phyloP scores from a whole-genome alignment of 2,113 vertebrate species.

The Eolophus roseicapilla region DNA sequence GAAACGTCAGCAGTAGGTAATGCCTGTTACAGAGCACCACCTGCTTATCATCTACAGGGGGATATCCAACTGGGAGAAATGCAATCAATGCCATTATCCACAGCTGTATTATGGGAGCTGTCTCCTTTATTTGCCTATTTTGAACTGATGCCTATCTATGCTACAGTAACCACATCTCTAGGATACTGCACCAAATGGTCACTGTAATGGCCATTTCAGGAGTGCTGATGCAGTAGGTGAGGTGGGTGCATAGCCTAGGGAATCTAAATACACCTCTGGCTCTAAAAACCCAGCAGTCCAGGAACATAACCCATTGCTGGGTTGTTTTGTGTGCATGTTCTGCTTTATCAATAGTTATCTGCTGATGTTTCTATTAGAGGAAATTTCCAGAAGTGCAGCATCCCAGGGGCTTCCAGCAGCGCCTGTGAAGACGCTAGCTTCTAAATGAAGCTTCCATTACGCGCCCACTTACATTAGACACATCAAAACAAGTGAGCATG shows the following conservation, averaged over 20 bases:
- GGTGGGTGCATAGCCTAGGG: not conserved
- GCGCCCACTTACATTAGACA: conserved; percentile 40
- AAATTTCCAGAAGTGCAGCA: conserved; percentile 33
- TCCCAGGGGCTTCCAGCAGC: conserved; percentile 17
- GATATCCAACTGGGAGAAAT: not conserved
- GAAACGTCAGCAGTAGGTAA: not conserved
- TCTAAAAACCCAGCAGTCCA: not conserved
- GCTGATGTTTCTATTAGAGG: not conserved
- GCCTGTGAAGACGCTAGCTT: not conserved
- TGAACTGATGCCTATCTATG: not conserved
- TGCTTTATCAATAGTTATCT: not conserved
- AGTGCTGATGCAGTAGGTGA: not conserved
- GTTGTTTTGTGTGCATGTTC: not conserved
- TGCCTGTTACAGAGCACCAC: not conserved
- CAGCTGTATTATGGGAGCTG: not conserved
- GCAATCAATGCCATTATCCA: not conserved
- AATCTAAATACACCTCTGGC: not conserved
- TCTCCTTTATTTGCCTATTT: not conserved
- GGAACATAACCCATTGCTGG: not conserved
- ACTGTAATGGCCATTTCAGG: not conserved
- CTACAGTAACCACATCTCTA: not conserved
- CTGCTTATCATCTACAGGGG: not conserved
- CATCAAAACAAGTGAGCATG: conserved; percentile 55
- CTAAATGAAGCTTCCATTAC: conserved; percentile 56
- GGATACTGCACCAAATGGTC: not conserved